Evolutionary conservation across 1,140 invertebrate species (phyloP).

Genomic region (Drosophila parabipectinata): DNA sequence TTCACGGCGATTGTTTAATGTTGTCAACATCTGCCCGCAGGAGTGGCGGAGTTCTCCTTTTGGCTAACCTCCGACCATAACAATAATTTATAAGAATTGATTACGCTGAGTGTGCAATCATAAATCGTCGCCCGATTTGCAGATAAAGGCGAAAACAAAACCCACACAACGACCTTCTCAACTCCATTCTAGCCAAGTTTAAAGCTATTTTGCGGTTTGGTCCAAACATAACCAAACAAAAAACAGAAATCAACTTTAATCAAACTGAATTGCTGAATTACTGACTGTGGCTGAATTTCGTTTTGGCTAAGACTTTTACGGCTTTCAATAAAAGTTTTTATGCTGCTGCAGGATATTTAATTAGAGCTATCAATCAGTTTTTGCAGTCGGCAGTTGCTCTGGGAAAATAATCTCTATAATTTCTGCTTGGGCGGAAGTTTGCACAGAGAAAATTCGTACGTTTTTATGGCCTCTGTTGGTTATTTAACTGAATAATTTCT

Average conservation of each 20-base stretch:
- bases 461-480: slow-evolving; percentile 36
- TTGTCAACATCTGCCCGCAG: slow-evolving; percentile 69
- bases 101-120: slow-evolving; percentile 79
- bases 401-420: slow-evolving; percentile 60
- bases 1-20: slow-evolving; percentile 74
- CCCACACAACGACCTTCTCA: not conserved
- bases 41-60: slow-evolving; percentile 17
- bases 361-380: slow-evolving; percentile 76
- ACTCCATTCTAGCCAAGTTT: slow-evolving; percentile 18
- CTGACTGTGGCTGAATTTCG: not conserved
- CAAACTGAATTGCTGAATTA: slow-evolving; percentile 34
- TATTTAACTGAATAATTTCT: slow-evolving; percentile 14
- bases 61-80: slow-evolving; percentile 67
- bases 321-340: slow-evolving; percentile 73
- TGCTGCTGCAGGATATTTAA: slow-evolving; percentile 62
- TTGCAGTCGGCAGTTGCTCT: slow-evolving; percentile 29
- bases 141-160: slow-evolving; percentile 59
- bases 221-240: not conserved
- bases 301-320: slow-evolving; percentile 47
- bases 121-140: slow-evolving; percentile 59
- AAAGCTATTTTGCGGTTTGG: slow-evolving; percentile 61
- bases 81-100: slow-evolving; percentile 82
- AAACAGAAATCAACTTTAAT: slow-evolving; percentile 49
- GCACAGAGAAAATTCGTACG: slow-evolving; percentile 1
- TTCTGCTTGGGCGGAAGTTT: slow-evolving; percentile 37